Evolutionary conservation across 2,888 invertebrate genomes (phyloP), one percentile per base, ranked within the genome.

Genomic region (Agrypnus murinus): DNA sequence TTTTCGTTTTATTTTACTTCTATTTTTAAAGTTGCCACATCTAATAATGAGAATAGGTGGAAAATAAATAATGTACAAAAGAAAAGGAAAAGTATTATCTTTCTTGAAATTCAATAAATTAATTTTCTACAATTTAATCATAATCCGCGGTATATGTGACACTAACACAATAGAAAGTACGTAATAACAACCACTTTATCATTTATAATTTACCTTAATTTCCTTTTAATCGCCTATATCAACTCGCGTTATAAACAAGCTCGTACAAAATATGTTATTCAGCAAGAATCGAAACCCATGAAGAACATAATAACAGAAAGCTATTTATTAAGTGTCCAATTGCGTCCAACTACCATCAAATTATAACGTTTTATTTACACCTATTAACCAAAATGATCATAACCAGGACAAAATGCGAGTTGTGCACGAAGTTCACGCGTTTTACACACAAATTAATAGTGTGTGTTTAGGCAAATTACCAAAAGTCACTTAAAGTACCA

Each of bases 401-500:
- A 45, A 32, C 17, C 8, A 38, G 15, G 36, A 36, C 55, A 55
- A 55, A 55, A 32, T 34, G 55, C 17, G 53, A 48, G 45, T 14
- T 7, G 19, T 50, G 12, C 32, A 17, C 38, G 55, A 5, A 36
- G 57, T 58, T 65, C 36, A 65, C 65, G 58, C 57, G 43, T 25
- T 36, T 58, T 58, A 48, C 57, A 36, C 58, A 48, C 65, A 45
- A 36, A 65, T 58, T 65, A 65, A 58, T 65, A 65, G 48, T 65
- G 48, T 55, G 60, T 50, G 36, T 40, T 50, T 60, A 67, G 45
- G 40, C 66, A 67, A 67, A 67, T 67, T 67, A 48, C 60, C 43
- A 32, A 65, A 57, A 65, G 57, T 57, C 57, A 67, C 66, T 67
- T 67, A 60, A 60, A 67, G 40, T 67, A 32, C 66, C 50, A 38